Conservation (phyloP, 2,113 vertebrate species). For the Cavia porcellus region DNA sequence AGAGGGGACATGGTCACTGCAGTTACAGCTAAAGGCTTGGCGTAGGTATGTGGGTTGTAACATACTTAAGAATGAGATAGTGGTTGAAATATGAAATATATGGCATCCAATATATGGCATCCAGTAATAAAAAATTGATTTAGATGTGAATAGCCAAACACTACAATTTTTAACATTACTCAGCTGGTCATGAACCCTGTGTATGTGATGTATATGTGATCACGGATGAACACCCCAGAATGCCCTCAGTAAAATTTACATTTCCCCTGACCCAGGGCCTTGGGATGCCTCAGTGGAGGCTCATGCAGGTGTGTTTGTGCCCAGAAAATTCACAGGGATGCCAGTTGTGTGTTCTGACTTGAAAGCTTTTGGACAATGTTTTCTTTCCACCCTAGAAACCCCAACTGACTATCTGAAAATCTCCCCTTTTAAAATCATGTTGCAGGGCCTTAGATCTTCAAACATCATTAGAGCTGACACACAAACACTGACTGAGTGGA, state of each 20-base stretch:
- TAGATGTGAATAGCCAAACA: not conserved
- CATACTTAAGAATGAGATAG: not conserved
- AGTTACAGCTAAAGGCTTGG: not conserved
- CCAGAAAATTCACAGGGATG: accelerated
- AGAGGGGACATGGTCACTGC: not conserved
- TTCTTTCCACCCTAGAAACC: conserved; percentile 3
- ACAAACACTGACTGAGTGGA: not conserved
- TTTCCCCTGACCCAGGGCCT: not conserved
- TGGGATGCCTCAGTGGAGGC: not conserved
- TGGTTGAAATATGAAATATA: not conserved
- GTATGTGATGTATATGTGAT: not conserved
- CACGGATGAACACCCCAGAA: not conserved
- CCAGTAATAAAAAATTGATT: not conserved
- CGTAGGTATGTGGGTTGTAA: not conserved
- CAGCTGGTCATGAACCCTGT: not conserved
- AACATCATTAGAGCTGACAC: conserved; percentile 8
- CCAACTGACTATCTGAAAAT: not conserved
- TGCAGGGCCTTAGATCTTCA: not conserved
- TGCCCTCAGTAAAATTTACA: not conserved
- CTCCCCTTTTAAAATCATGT: not conserved
- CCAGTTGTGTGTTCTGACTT: not conserved
- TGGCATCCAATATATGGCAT: not conserved
- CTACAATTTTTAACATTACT: not conserved
- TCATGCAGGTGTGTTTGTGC: accelerated
- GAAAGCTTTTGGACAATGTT: not conserved